phyloP scores from a whole-genome alignment of 2,797 vertebrate genomes.

The Mormyrops attenuatus region DNA sequence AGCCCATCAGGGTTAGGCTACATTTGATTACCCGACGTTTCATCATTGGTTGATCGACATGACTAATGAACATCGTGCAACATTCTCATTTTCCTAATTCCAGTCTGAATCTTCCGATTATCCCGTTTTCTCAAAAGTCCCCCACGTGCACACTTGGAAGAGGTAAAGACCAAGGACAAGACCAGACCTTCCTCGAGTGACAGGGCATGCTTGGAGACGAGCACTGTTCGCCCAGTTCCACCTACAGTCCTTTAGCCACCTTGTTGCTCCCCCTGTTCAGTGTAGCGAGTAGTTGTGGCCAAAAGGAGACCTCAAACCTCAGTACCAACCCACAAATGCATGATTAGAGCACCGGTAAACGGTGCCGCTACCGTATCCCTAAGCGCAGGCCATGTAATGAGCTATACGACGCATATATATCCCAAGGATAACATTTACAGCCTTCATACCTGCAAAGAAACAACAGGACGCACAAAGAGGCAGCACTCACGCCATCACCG shows the following conservation, averaged over 20 bases:
- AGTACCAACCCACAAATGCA: background rate
- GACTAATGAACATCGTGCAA: background rate
- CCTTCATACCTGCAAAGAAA: background rate
- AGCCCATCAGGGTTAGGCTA: background rate
- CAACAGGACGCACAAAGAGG: background rate
- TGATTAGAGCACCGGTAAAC: background rate
- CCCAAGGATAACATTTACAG: background rate
- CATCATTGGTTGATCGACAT: background rate
- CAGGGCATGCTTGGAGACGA: background rate
- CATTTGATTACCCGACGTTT: background rate
- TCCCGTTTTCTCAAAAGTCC: background rate
- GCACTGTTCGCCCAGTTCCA: background rate
- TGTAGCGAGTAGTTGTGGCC: background rate
- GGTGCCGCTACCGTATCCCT: too few species aligned
- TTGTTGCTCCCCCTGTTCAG: background rate
- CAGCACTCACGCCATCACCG: conserved; percentile 82
- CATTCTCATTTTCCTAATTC: background rate
- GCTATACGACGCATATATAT: background rate
- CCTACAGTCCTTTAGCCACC: background rate
- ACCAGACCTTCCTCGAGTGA: background rate
- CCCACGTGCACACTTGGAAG: background rate
- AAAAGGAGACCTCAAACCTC: background rate
- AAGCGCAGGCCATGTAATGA: background rate
- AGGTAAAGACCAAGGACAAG: background rate
- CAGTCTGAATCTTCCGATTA: background rate